phyloP scores from a whole-genome alignment of 2,113 vertebrate species.

The Trichechus manatus region DNA sequence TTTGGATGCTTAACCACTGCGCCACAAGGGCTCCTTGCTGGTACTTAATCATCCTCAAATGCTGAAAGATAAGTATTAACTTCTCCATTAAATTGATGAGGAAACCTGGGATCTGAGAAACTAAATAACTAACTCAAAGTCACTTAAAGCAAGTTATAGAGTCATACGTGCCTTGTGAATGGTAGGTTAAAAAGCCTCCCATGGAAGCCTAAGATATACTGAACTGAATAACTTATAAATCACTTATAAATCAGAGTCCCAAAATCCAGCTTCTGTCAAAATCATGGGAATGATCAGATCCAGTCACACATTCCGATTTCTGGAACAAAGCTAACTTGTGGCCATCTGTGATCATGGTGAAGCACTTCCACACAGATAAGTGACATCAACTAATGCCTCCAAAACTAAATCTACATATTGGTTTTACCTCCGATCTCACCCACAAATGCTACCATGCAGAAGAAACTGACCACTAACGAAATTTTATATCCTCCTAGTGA shows the following conservation, averaged over 20 bases:
- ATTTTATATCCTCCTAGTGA: background rate
- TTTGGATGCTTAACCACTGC: no score
- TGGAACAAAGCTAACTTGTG: background rate
- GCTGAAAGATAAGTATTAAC: background rate
- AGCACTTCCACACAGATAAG: background rate
- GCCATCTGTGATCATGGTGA: background rate
- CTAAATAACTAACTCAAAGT: background rate
- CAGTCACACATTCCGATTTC: background rate
- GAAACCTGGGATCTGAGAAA: background rate
- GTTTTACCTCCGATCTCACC: background rate
- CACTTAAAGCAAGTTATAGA: background rate
- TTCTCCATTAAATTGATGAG: background rate
- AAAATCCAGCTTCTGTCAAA: slow-evolving; percentile 21
- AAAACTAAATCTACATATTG: background rate
- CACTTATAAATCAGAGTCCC: background rate
- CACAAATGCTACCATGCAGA: background rate
- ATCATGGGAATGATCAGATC: background rate
- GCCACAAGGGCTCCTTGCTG: background rate
- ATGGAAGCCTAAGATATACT: background rate
- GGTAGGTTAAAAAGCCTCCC: background rate
- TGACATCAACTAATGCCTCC: background rate
- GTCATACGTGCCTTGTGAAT: background rate
- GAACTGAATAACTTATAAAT: background rate
- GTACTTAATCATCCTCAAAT: background rate
- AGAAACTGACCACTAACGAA: background rate